Evolutionary conservation across 2,113 vertebrate species (phyloP).

Genomic region (Mustela lutreola): DNA sequence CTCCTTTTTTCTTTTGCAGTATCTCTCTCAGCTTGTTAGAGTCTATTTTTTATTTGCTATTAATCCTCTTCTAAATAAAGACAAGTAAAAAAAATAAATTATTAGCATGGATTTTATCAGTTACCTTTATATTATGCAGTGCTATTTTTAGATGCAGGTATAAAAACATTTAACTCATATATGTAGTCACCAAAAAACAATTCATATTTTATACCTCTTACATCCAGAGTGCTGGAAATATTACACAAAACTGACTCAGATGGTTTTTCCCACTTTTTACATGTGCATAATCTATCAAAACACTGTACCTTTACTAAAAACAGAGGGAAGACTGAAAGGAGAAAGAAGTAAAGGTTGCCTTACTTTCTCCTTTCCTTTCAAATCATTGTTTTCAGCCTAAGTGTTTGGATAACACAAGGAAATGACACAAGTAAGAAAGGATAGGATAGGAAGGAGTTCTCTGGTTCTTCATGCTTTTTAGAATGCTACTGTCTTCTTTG

Average conservation of each 20-base stretch:
- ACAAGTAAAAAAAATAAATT: background rate
- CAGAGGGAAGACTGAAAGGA: background rate
- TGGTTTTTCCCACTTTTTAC: background rate
- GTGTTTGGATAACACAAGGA: background rate
- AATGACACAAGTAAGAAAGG: background rate
- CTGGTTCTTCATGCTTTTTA: background rate
- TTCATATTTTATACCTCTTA: background rate
- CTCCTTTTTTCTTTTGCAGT: background rate
- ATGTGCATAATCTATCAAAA: background rate
- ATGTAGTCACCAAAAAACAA: background rate
- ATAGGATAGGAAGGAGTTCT: fast-evolving
- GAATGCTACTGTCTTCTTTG: background rate
- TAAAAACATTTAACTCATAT: background rate
- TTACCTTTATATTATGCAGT: background rate
- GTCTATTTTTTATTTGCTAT: background rate
- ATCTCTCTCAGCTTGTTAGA: background rate
- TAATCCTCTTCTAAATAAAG: background rate
- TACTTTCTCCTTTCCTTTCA: background rate
- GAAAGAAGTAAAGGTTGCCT: background rate
- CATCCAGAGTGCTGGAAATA: background rate
- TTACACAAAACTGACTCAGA: background rate
- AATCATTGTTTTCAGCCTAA: background rate
- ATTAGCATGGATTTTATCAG: background rate
- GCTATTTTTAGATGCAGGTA: background rate
- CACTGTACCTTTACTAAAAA: background rate